Evolutionary conservation across 2,888 invertebrate species (phyloP).

Genomic region (Xanthia togata): DNA sequence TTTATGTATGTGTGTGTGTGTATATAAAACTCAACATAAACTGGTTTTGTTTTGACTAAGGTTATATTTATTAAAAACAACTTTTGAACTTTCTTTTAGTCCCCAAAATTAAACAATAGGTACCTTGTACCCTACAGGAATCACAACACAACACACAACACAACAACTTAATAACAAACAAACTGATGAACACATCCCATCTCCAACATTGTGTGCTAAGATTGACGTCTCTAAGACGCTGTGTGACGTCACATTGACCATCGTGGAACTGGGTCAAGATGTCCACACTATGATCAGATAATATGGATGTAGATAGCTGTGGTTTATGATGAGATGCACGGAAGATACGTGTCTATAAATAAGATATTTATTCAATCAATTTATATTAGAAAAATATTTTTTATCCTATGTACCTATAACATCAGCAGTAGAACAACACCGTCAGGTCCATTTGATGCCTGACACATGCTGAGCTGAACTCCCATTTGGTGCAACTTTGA

Average conservation of each 20-base stretch:
- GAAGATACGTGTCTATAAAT: not conserved
- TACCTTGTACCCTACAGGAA: not conserved
- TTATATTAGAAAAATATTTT: not conserved
- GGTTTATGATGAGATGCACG: not conserved
- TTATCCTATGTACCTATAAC: too few relatives aligned
- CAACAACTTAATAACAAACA: slow-evolving; percentile 15
- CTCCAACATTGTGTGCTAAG: slow-evolving; percentile 35
- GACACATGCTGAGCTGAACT: too few relatives aligned
- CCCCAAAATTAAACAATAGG: not conserved
- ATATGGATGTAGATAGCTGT: not conserved
- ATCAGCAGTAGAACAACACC: too few relatives aligned
- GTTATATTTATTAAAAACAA: too few relatives aligned
- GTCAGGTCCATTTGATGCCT: too few relatives aligned
- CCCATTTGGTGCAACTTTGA: too few relatives aligned
- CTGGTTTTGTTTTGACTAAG: too few relatives aligned
- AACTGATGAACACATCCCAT: slow-evolving; percentile 38
- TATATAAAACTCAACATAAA: too few relatives aligned
- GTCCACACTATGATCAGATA: not conserved
- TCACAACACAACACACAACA: not conserved
- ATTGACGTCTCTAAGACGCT: slow-evolving; percentile 46
- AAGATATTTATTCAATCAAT: not conserved
- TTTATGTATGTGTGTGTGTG: too few relatives aligned
- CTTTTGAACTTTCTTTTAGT: too few relatives aligned
- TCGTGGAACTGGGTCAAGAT: slow-evolving; percentile 49
- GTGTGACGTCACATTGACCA: slow-evolving; percentile 34